Conservation (phyloP, 1,140 invertebrate genomes). For the Dendroctonus valens region DNA sequence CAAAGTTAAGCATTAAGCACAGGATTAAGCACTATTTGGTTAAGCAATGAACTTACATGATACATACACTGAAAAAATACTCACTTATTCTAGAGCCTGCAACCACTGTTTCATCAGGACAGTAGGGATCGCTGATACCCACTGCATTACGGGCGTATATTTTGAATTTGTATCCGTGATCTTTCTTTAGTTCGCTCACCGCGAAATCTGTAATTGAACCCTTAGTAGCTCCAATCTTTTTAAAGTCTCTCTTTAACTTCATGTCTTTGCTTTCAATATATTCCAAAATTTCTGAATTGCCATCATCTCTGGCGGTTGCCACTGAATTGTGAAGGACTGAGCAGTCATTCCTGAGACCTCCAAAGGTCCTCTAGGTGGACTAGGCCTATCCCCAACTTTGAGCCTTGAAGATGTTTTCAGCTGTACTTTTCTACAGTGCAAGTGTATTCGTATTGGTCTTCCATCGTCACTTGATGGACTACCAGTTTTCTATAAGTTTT, state of each 20-base stretch:
- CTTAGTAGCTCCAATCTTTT: slow-evolving; percentile 66
- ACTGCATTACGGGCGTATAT: slow-evolving; percentile 84
- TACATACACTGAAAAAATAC: slow-evolving; percentile 46
- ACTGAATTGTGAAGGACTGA: slow-evolving; percentile 80
- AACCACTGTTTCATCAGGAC: slow-evolving; percentile 72
- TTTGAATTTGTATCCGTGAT: slow-evolving; percentile 75
- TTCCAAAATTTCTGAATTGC: slow-evolving; percentile 80
- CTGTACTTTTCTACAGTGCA: slow-evolving; percentile 59
- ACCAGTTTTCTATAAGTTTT: slow-evolving; percentile 74
- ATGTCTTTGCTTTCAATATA: slow-evolving; percentile 84
- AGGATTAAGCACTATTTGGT: background rate
- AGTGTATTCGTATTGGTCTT: slow-evolving; percentile 84
- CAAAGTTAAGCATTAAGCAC: slow-evolving; percentile 21
- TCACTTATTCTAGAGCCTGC: slow-evolving; percentile 74
- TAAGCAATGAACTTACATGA: slow-evolving; percentile 13
- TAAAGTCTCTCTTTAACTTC: slow-evolving; percentile 69
- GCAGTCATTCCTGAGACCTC: slow-evolving; percentile 77
- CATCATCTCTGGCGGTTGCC: slow-evolving; percentile 80
- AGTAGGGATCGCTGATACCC: slow-evolving; percentile 72
- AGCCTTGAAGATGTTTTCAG: slow-evolving; percentile 80
- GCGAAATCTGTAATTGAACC: slow-evolving; percentile 61
- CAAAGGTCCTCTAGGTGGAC: slow-evolving; percentile 74
- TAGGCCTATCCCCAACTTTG: slow-evolving; percentile 83
- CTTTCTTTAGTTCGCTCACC: slow-evolving; percentile 67
- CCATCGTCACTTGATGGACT: slow-evolving; percentile 74